A percentile compares a stretch with the other conserved stretches of the same genome.
Evolutionary conservation across 2,797 vertebrate species (phyloP).

Genomic region (Schizothorax lantsangensis): DNA sequence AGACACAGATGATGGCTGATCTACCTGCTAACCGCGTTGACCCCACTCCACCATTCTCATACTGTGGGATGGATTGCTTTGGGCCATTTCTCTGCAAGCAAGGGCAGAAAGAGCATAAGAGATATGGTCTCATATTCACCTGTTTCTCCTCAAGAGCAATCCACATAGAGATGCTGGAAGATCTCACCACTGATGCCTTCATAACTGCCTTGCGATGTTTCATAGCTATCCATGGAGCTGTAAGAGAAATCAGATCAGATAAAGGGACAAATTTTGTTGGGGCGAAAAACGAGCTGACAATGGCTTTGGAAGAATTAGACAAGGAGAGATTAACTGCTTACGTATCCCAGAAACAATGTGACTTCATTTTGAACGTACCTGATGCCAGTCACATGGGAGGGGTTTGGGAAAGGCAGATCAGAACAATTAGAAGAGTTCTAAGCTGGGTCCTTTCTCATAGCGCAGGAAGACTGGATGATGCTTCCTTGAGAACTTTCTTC

Average conservation of each 20-base stretch:
- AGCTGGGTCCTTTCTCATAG: not conserved
- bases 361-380: not conserved
- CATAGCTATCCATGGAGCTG: not conserved
- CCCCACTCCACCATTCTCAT: not conserved
- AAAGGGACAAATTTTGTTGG: conserved; percentile 9
- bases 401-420: conserved; percentile 7
- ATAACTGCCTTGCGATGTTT: conserved; percentile 5
- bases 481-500: conserved; percentile 9
- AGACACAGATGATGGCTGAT: conserved; percentile 14
- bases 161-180: conserved; percentile 17
- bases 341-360: not conserved
- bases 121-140: conserved; percentile 4
- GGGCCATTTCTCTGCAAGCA: not conserved
- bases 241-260: conserved; percentile 14
- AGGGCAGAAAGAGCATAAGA: not conserved
- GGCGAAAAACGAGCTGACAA: not conserved
- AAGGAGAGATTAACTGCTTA: conserved; percentile 9
- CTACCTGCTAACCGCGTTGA: not conserved
- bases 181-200: conserved; percentile 1
- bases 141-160: conserved; percentile 16
- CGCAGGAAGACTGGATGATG: not conserved
- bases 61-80: not conserved
- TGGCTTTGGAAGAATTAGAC: not conserved
- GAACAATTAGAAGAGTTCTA: not conserved
- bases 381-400: conserved; percentile 14